Base-by-base conservation (phyloP, 2,888 invertebrate species). In the Agrenia bidenticulata region DNA sequence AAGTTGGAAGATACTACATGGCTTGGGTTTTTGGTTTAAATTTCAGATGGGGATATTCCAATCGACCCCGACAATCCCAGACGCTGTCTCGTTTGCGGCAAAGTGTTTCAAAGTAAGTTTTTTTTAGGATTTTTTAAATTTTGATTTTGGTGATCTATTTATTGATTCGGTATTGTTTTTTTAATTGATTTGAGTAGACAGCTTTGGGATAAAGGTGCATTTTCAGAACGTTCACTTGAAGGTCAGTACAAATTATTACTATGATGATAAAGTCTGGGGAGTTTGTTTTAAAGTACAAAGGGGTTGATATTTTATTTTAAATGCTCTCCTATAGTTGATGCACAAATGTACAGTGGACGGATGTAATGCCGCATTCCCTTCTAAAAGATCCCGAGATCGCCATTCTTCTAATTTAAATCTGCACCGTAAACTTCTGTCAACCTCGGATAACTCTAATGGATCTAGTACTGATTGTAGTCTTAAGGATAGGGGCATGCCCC, bases 221-320 rank as follows among this genome's bases (percentile, higher is more conserved):
- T 96, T 94, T 80, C 94, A 94, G 83, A 95, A 92, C 80, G 91
- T 93, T 11, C 96, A 97, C 81, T 86, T 96, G 60, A 96, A 96
- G 73, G 75, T 75, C 66, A 69, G 58, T n/a, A n/a, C n/a, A n/a
- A n/a, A n/a, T n/a, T n/a, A n/a, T n/a, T n/a, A n/a, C n/a, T n/a
- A n/a, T n/a, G n/a, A n/a, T n/a, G n/a, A n/a, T n/a, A n/a, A n/a
- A n/a, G n/a, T n/a, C n/a, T n/a, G n/a, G n/a, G n/a, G n/a, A n/a
- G n/a, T n/a, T n/a, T n/a, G n/a, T n/a, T n/a, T n/a, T n/a, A n/a
- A n/a, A n/a, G n/a, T n/a, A n/a, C n/a, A n/a, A n/a, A n/a, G n/a
- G n/a, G n/a, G n/a, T n/a, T n/a, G n/a, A n/a, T n/a, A 39, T 7
- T 49, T 49, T 49, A 49, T 7, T 49, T 49, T n/a, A 49, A 49